Evolutionary conservation across 2,797 vertebrate genomes (phyloP), one percentile per base, ranked within the genome.

Genomic region (Poecilia picta): DNA sequence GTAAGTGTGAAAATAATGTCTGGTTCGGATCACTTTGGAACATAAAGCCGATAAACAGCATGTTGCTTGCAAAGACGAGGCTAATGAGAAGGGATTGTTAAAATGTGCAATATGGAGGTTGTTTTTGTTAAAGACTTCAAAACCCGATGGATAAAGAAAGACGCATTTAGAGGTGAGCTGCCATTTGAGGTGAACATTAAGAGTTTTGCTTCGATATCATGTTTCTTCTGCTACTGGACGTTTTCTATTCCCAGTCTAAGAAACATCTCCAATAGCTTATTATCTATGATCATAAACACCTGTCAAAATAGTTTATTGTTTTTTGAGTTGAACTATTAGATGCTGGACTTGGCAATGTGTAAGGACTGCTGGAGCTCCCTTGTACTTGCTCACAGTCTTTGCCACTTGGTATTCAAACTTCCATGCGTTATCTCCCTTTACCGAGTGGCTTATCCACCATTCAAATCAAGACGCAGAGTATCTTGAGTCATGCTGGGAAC

Each of bases 101-200:
- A 62, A 18, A 62, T 33, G 18, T 62, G 28, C n/a, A 62, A 62
- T 31, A 31, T 57, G 55, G n/a, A 62, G n/a, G 59, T 12, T 33
- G 15, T 62, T 39, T 39, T 39, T 33, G 31, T 8, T 4, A 62
- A 33, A 33, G 57, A 62, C 15, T 51, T 78, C 47, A 72, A 82
- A 47, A 39, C 68, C 46, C 18, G 28, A 53, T 83, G 75, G 49
- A 84, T 45, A 80, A 1, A 73, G 28, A 46, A 72, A 25, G 0
- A 59, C 0, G 39, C 25, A 72, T 84, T 83, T 62, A 82, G 59
- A 81, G 43, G 28, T 13, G 75, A 82, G 78, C 72, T 81, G 81
- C 86, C 72, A 89, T 36, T 70, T 77, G 80, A 81, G 80, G 77
- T 85, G 74, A 84, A 82, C 73, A 74, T 5, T 71, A 43, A 91